A percentile compares a stretch with the other conserved stretches of the same genome.
Conservation (phyloP, 2,797 vertebrate species). For the Platyrinchus mystaceus region DNA sequence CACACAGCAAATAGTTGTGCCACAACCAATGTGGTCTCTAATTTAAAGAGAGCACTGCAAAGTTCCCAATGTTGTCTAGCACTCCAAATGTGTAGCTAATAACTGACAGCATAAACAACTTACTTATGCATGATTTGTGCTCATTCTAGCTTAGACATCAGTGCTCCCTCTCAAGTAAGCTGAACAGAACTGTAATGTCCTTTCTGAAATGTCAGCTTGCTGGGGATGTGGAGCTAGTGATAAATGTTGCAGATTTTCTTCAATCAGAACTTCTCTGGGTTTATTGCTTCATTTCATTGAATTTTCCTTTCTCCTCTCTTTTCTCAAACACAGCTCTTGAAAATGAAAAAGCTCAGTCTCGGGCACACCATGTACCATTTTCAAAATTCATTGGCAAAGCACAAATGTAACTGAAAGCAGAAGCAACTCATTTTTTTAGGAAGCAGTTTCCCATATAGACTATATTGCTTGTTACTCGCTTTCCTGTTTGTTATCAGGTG, state of each 20-base stretch:
- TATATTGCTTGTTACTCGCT: neutral
- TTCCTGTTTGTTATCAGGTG: neutral
- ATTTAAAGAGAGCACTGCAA: neutral
- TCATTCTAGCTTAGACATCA: neutral
- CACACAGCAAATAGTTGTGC: neutral
- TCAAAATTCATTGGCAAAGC: neutral
- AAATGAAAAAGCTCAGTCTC: neutral
- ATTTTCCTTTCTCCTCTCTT: neutral
- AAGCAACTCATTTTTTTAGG: neutral
- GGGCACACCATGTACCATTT: neutral
- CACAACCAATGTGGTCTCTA: rapidly evolving
- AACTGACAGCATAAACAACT: neutral
- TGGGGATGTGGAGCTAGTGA: neutral
- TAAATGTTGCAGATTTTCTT: neutral
- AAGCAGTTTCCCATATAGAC: neutral
- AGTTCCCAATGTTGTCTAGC: neutral
- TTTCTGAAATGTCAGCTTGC: neutral
- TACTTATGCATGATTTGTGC: conserved; percentile 10
- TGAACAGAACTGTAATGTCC: neutral
- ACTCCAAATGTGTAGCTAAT: neutral
- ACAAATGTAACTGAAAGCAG: neutral
- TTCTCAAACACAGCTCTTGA: neutral
- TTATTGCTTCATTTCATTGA: neutral
- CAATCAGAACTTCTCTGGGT: neutral
- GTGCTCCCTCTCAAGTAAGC: neutral